Conservation (phyloP, 2,797 vertebrate species). For the Chrysocyon brachyurus region DNA sequence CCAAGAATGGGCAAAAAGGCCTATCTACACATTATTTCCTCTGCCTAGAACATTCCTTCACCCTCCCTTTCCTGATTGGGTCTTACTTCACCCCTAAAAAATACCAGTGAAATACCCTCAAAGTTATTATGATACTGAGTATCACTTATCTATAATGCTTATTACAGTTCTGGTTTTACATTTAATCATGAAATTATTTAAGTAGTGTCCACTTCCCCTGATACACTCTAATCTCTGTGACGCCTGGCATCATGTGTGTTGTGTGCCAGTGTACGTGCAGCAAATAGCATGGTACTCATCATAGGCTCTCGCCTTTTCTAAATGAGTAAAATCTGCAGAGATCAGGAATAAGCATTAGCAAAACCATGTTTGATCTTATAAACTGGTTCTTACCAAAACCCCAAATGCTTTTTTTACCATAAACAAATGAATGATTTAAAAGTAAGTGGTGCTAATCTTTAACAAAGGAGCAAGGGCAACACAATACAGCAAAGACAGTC, state of each 20-base stretch:
- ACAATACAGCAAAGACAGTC: background rate
- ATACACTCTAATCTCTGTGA: background rate
- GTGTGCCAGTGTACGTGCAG: no score
- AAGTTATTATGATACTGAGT: background rate
- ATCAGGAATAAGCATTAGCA: background rate
- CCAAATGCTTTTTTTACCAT: conserved; percentile 45
- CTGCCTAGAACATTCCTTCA: background rate
- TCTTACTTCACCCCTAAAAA: background rate
- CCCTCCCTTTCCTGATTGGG: background rate
- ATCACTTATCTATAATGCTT: background rate
- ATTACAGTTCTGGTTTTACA: background rate
- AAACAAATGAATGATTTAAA: background rate
- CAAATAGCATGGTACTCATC: background rate
- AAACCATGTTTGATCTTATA: background rate
- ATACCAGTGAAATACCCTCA: background rate
- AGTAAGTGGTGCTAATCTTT: background rate
- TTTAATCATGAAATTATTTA: background rate
- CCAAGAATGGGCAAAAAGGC: background rate
- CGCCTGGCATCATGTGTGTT: background rate
- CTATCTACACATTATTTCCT: background rate
- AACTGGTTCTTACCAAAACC: conserved; percentile 1
- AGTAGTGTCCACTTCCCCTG: background rate
- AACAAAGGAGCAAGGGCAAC: background rate
- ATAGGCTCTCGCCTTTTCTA: background rate
- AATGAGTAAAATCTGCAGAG: background rate